These are phyloP conservation scores for Cyanoderma ruficeps DNA, from an alignment of 2,113 vertebrate genomes.

Conservation along the genomic window DNA sequence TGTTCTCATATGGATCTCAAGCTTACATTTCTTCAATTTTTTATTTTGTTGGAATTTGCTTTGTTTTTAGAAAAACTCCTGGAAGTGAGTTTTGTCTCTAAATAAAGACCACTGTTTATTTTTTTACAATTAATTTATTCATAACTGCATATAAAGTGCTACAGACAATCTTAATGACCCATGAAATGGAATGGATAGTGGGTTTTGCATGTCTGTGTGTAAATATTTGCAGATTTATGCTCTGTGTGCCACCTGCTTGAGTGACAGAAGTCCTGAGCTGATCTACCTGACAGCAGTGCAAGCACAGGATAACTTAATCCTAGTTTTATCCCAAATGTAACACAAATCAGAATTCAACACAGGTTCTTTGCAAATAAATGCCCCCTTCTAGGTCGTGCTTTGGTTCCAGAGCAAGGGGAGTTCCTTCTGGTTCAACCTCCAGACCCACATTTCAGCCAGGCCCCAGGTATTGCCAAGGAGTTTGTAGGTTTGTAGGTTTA, in stretches of 20 bases:
- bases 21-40: background rate
- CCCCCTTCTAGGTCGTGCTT: background rate
- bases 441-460: background rate
- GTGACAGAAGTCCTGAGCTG: background rate
- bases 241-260: background rate
- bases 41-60: background rate
- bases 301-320: background rate
- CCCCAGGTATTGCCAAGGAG: background rate
- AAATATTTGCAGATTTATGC: background rate
- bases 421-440: background rate
- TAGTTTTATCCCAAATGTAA: background rate
- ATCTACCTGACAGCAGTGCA: background rate
- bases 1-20: background rate
- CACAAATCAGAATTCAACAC: background rate
- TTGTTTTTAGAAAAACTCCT: background rate
- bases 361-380: background rate
- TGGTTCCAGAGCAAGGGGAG: background rate
- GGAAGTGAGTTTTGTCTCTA: background rate
- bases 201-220: background rate
- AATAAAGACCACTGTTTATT: background rate
- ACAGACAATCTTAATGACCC: background rate
- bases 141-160: background rate
- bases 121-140: background rate
- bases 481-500: background rate
- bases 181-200: background rate